Evolutionary conservation across 1,140 invertebrate species (phyloP).

Genomic region (Wasmannia auropunctata): DNA sequence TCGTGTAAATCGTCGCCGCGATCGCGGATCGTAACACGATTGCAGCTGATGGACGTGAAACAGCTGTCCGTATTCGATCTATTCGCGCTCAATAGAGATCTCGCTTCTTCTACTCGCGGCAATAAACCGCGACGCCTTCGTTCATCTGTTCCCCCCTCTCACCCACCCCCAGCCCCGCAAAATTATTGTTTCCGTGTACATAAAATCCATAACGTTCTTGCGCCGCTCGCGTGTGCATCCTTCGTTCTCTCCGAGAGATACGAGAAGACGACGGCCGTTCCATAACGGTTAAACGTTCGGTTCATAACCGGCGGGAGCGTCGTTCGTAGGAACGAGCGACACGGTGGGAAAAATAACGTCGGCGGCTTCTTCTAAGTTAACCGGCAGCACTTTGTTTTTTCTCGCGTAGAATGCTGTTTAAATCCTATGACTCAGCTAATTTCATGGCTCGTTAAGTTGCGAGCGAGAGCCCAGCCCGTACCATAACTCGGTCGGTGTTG

Average conservation of each 20-base stretch:
- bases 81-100: background rate
- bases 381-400: slow-evolving; percentile 57
- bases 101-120: background rate
- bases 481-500: slow-evolving; percentile 52
- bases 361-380: slow-evolving; percentile 50
- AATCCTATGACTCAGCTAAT: slow-evolving; percentile 67
- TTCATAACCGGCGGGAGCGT: background rate
- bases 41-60: background rate
- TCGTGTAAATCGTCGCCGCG: background rate
- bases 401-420: slow-evolving; percentile 43
- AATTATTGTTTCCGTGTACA: background rate
- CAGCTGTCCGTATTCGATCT: background rate
- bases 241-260: background rate
- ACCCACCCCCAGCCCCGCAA: no score
- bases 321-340: slow-evolving; percentile 16
- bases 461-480: slow-evolving; percentile 64
- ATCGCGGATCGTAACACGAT: background rate
- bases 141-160: no score
- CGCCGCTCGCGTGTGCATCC: background rate
- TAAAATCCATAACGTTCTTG: slow-evolving; percentile 14
- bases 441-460: slow-evolving; percentile 71
- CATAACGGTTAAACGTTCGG: slow-evolving; percentile 47
- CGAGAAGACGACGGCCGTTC: slow-evolving; percentile 21
- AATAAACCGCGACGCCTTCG: background rate
- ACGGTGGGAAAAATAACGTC: slow-evolving; percentile 41